Conservation (phyloP, 2,888 invertebrate genomes). For the Acrobasis suavella region DNA sequence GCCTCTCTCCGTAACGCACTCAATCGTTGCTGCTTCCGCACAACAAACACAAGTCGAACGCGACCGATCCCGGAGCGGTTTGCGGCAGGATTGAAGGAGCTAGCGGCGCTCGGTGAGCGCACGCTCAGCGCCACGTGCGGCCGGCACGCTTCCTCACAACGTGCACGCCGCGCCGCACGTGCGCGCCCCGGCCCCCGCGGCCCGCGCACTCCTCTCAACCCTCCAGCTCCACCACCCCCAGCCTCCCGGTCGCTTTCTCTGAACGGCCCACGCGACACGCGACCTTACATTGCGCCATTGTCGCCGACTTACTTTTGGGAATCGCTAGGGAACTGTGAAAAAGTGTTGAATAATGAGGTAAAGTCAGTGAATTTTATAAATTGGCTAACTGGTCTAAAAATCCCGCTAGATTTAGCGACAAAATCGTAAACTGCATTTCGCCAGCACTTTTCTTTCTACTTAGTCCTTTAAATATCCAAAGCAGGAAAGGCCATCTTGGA, state of each 20-base stretch:
- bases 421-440: no score
- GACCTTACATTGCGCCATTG: neutral
- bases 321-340: no score
- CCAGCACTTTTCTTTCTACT: no score
- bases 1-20: constrained; percentile 59
- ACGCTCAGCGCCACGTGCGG: constrained; percentile 64
- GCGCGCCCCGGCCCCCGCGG: constrained; percentile 34
- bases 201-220: constrained; percentile 28
- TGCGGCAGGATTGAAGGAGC: constrained; percentile 70
- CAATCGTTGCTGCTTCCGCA: constrained; percentile 49
- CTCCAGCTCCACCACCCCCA: neutral
- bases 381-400: no score
- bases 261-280: neutral
- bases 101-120: constrained; percentile 48
- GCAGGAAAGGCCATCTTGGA: no score
- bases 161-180: constrained; percentile 54
- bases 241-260: neutral
- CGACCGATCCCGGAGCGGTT: constrained; percentile 69
- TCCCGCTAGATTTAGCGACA: no score
- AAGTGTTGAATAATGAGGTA: no score
- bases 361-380: no score
- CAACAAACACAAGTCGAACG: constrained; percentile 34
- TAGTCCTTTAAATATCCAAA: no score
- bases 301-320: neutral
- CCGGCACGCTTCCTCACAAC: constrained; percentile 56